Evolutionary conservation across 2,113 vertebrate species (phyloP).

Genomic region (Panurus biarmicus): DNA sequence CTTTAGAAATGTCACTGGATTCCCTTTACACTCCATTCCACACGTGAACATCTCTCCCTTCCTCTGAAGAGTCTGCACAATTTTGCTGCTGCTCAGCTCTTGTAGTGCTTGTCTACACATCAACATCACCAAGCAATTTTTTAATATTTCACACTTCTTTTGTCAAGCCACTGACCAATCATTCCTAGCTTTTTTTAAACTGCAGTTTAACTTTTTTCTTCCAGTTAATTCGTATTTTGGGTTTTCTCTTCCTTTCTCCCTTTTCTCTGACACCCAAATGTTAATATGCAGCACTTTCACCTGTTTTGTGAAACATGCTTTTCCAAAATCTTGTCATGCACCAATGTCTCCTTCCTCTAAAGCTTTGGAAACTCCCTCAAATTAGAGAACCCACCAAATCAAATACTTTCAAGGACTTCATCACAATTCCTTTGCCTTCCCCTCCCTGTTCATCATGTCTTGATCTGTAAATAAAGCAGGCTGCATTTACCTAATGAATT

Average conservation of each 20-base stretch:
- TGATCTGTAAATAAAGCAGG: not conserved
- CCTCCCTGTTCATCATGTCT: not conserved
- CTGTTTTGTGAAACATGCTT: not conserved
- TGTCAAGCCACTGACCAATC: not conserved
- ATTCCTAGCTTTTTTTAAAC: not conserved
- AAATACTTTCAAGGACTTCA: not conserved
- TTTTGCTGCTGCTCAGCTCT: not conserved
- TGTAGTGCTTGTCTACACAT: not conserved
- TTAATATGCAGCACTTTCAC: not conserved
- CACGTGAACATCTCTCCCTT: not conserved
- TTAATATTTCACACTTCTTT: not conserved
- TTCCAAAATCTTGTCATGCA: not conserved
- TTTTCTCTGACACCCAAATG: not conserved
- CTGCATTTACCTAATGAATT: not conserved
- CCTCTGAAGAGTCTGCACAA: not conserved
- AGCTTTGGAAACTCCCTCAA: not conserved
- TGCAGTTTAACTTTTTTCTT: not conserved
- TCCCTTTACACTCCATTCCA: constrained; percentile 15
- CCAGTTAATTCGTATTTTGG: not conserved
- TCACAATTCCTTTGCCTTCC: not conserved
- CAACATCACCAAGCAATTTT: not conserved
- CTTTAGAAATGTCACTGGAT: constrained; percentile 42
- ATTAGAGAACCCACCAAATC: not conserved
- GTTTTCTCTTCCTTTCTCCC: not conserved
- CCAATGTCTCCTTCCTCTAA: not conserved